Evolutionary conservation across 2,113 vertebrate genomes (phyloP).

Genomic region (Oplegnathus fasciatus): DNA sequence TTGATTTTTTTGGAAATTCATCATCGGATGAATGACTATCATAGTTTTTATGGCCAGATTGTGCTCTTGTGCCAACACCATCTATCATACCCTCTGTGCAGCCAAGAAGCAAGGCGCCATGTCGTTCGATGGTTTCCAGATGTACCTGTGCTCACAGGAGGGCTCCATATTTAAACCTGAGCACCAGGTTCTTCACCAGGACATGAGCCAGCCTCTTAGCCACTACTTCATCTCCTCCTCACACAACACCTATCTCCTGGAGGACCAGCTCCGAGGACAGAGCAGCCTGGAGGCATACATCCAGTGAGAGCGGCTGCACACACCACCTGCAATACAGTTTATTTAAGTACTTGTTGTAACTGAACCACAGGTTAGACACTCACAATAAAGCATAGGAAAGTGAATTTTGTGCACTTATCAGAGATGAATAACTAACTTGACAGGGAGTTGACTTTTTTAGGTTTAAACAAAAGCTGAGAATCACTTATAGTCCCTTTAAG

Average conservation of each 20-base stretch:
- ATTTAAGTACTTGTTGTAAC: background rate
- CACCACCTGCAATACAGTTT: background rate
- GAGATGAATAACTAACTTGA: background rate
- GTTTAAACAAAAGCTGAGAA: background rate
- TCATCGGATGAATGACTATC: background rate
- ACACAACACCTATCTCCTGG: slow-evolving; percentile 96
- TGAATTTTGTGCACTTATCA: background rate
- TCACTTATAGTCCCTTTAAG: too few relatives aligned
- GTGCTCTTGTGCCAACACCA: background rate
- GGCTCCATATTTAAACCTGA: slow-evolving; percentile 90
- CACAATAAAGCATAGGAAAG: background rate
- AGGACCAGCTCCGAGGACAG: slow-evolving; percentile 93
- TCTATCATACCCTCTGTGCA: slow-evolving; percentile 41
- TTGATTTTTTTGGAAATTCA: background rate
- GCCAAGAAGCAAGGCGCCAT: slow-evolving; percentile 80
- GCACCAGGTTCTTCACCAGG: slow-evolving; percentile 86
- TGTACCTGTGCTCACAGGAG: slow-evolving; percentile 92
- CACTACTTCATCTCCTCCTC: slow-evolving; percentile 98
- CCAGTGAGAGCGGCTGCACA: slow-evolving; percentile 81
- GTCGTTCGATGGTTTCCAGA: slow-evolving; percentile 93
- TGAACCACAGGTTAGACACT: background rate
- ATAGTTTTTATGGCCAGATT: background rate
- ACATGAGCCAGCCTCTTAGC: slow-evolving; percentile 93
- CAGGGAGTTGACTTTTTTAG: background rate
- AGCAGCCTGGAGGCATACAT: slow-evolving; percentile 98